phyloP scores from a whole-genome alignment of 2,888 invertebrate genomes.

The Dioctria rufipes region DNA sequence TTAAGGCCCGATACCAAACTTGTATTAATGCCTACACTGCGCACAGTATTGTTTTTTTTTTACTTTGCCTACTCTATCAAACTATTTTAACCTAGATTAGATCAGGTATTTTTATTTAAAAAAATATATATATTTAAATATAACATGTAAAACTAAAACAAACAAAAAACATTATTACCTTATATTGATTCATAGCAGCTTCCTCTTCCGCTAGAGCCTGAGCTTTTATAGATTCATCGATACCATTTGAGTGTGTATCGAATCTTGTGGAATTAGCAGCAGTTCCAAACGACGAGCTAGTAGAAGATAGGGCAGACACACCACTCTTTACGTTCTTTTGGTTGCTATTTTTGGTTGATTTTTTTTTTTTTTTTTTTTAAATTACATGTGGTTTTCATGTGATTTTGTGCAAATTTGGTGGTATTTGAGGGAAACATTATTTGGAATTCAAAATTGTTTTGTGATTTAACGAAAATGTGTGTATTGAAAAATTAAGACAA shows the following conservation, averaged over 20 bases:
- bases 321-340: constrained; percentile 92
- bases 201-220: constrained; percentile 96
- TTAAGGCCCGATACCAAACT: too few relatives aligned
- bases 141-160: neutral
- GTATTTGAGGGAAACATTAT: constrained; percentile 47
- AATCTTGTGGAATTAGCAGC: constrained; percentile 83
- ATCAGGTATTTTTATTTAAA: constrained; percentile 4
- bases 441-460: constrained; percentile 54
- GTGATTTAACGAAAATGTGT: constrained; percentile 47
- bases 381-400: constrained; percentile 48
- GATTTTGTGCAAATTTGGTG: constrained; percentile 56
- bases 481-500: constrained; percentile 4
- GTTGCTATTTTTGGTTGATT: constrained; percentile 75
- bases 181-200: constrained; percentile 95
- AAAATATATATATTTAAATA: neutral
- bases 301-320: constrained; percentile 89
- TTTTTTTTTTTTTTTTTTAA: constrained; percentile 59
- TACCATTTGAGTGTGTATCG: constrained; percentile 80
- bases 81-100: too few relatives aligned
- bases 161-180: constrained; percentile 76
- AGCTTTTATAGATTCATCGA: constrained; percentile 88
- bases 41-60: too few relatives aligned
- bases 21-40: too few relatives aligned
- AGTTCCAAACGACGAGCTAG: constrained; percentile 90
- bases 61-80: too few relatives aligned